phyloP scores from a whole-genome alignment of 2,797 vertebrate genomes.

The Syngnathus rostellatus region DNA sequence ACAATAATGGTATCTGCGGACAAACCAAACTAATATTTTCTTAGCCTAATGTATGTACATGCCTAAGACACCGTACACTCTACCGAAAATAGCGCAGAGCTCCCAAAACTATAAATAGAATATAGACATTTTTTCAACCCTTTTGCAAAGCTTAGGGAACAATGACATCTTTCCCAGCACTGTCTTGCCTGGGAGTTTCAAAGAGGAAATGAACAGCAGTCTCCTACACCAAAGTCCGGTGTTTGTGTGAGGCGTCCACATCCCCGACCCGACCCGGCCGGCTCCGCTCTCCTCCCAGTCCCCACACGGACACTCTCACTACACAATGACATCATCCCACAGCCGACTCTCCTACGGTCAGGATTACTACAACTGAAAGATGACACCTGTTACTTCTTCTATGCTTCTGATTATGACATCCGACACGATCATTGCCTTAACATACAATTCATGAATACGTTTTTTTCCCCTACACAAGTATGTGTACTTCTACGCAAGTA shows the following conservation, averaged over 20 bases:
- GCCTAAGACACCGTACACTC: no score
- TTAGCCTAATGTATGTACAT: not conserved
- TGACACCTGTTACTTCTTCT: not conserved
- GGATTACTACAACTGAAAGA: not conserved
- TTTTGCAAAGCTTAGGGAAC: not conserved
- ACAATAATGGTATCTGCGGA: not conserved
- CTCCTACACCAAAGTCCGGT: conserved; percentile 8
- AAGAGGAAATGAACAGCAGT: conserved; percentile 7
- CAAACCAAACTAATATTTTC: not conserved
- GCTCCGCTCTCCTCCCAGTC: not conserved
- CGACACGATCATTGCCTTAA: conserved; percentile 5
- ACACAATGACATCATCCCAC: not conserved
- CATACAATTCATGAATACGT: not conserved
- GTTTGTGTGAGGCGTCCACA: conserved; percentile 6
- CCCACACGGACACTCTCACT: not conserved
- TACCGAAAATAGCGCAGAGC: not conserved
- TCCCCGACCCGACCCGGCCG: not conserved
- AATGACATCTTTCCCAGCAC: conserved; percentile 3
- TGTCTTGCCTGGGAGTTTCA: conserved; percentile 7
- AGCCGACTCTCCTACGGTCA: not conserved
- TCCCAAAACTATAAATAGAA: not conserved
- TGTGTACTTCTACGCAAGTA: not conserved
- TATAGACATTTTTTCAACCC: not conserved
- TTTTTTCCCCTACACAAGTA: not conserved
- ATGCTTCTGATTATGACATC: not conserved